These are phyloP conservation scores for Scaeva pyrastri DNA, from an alignment of 2,888 invertebrate species.

Conservation along the genomic window DNA sequence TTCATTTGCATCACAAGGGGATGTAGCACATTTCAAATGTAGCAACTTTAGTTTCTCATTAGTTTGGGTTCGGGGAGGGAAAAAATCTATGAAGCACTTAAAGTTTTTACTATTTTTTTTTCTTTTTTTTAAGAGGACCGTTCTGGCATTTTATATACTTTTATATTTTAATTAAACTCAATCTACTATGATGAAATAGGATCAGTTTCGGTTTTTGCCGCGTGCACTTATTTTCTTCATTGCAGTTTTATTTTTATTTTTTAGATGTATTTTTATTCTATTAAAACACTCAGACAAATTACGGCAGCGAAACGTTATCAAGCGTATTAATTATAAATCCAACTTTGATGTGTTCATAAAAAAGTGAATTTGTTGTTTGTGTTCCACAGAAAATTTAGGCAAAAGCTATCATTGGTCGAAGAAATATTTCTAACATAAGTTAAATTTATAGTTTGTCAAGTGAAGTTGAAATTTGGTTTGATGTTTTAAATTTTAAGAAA, in stretches of 20 bases:
- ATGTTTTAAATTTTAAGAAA: not conserved
- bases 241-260: slow-evolving; percentile 9
- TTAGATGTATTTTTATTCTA: not conserved
- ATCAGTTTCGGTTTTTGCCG: not conserved
- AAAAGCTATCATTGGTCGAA: not conserved
- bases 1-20: not conserved
- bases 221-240: slow-evolving; percentile 3
- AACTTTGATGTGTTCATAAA: slow-evolving; percentile 32
- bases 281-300: slow-evolving; percentile 8
- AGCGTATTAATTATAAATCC: slow-evolving; percentile 15
- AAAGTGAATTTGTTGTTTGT: slow-evolving; percentile 15
- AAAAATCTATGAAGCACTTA: not conserved
- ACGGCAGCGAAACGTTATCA: slow-evolving; percentile 14
- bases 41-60: not conserved
- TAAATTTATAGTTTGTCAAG: not conserved
- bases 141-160: not conserved
- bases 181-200: not conserved
- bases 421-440: not conserved
- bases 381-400: not conserved
- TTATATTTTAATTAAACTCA: slow-evolving; percentile 18
- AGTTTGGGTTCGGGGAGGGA: not conserved
- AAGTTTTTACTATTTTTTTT: not conserved
- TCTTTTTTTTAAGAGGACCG: not conserved
- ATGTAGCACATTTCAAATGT: not conserved
- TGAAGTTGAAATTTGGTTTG: not conserved